Evolutionary conservation across 2,797 vertebrate species (phyloP).

Genomic region (Notolabrus celidotus): DNA sequence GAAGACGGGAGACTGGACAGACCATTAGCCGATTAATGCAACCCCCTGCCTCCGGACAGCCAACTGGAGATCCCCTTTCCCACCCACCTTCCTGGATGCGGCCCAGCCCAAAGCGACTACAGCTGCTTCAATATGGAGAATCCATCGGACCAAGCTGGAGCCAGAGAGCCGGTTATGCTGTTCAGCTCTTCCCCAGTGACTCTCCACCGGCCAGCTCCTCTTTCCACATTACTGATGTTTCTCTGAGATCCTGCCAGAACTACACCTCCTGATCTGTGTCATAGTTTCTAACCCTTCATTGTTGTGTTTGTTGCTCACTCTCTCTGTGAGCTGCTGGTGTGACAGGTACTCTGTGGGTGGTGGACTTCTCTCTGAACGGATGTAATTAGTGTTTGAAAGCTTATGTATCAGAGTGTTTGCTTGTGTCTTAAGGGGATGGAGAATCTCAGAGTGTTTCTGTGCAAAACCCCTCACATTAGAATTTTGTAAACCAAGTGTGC

Average conservation of each 20-base stretch:
- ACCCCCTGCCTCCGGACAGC: constrained; percentile 33
- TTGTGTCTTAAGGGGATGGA: constrained; percentile 61
- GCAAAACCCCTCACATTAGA: constrained; percentile 34
- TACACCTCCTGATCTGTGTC: constrained; percentile 47
- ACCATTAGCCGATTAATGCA: constrained; percentile 55
- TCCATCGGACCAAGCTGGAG: constrained; percentile 75
- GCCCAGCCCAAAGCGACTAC: constrained; percentile 71
- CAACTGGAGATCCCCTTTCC: constrained; percentile 69
- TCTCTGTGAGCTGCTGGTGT: constrained; percentile 39
- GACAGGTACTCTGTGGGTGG: constrained; percentile 65
- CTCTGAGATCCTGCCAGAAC: constrained; percentile 56
- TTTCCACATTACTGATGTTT: constrained; percentile 60
- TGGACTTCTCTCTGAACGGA: constrained; percentile 51
- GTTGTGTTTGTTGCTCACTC: constrained; percentile 44
- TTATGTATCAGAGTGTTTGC: constrained; percentile 59
- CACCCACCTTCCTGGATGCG: constrained; percentile 79
- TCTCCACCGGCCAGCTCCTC: constrained; percentile 42
- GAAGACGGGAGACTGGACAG: constrained; percentile 37
- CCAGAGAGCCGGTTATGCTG: constrained; percentile 70
- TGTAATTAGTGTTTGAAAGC: constrained; percentile 62
- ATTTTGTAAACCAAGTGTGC: constrained; percentile 30
- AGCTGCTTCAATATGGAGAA: constrained; percentile 82
- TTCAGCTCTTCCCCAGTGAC: constrained; percentile 66
- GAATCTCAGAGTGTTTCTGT: constrained; percentile 26
- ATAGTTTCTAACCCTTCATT: constrained; percentile 51